phyloP scores from a whole-genome alignment of 2,113 vertebrate genomes.

The Menura novaehollandiae region DNA sequence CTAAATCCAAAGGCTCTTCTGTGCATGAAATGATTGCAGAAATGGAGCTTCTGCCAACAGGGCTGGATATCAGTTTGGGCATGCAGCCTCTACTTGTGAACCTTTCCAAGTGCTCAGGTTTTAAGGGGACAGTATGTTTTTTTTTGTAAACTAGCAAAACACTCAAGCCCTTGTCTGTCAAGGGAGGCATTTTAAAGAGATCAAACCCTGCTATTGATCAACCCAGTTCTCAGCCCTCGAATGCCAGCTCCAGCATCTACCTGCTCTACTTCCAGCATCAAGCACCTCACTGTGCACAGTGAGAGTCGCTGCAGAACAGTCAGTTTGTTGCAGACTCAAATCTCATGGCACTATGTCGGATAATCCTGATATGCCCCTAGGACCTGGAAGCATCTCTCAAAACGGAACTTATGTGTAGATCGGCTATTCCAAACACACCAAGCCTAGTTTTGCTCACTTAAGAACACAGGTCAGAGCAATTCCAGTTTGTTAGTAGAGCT shows the following conservation, averaged over 20 bases:
- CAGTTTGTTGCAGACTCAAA: not conserved
- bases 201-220: not conserved
- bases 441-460: not conserved
- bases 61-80: not conserved
- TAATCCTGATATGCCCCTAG: not conserved
- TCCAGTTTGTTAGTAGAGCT: not conserved
- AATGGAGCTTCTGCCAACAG: not conserved
- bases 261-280: not conserved
- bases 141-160: not conserved
- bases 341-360: not conserved
- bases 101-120: not conserved
- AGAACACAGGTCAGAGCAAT: not conserved
- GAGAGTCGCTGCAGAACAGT: fast-evolving
- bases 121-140: not conserved
- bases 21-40: not conserved
- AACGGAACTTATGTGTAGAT: not conserved
- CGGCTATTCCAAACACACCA: not conserved
- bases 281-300: not conserved
- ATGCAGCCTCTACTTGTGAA: not conserved
- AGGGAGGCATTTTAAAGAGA: not conserved
- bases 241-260: not conserved
- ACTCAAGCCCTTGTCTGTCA: not conserved
- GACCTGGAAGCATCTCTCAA: not conserved
- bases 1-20: not conserved
- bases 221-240: not conserved